A percentile compares a stretch with the other conserved stretches of the same genome.
Conservation (phyloP, 2,797 vertebrate species). For the Diplodus sargus region DNA sequence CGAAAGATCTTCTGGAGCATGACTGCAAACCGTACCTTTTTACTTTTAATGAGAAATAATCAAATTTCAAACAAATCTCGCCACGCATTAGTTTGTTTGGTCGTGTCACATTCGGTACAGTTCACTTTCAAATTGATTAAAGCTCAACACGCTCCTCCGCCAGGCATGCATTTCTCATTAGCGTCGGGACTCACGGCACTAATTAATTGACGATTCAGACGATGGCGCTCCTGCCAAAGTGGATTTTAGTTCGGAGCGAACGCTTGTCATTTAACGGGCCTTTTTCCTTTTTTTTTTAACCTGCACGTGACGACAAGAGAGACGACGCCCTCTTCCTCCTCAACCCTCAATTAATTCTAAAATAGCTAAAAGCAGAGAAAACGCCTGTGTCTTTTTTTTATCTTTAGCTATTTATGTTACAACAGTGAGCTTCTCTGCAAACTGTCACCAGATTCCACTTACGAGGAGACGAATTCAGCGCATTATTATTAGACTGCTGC, state of each 20-base stretch:
- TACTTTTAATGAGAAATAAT: conserved; percentile 30
- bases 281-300: conserved; percentile 10
- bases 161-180: conserved; percentile 63
- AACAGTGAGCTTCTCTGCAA: neutral
- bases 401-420: neutral
- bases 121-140: conserved; percentile 46
- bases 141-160: conserved; percentile 42
- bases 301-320: conserved; percentile 25
- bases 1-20: neutral
- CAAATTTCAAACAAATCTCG: conserved; percentile 21
- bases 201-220: conserved; percentile 61
- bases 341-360: neutral
- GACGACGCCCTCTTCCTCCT: neutral
- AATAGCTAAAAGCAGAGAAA: neutral
- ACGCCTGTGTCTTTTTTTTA: neutral
- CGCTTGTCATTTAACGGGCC: conserved; percentile 49
- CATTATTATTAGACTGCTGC: neutral
- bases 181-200: conserved; percentile 37
- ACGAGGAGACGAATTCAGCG: neutral
- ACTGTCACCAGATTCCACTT: neutral
- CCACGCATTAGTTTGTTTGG: conserved; percentile 36
- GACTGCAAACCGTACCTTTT: neutral
- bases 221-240: conserved; percentile 64
- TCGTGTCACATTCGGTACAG: conserved; percentile 49
- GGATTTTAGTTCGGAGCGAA: conserved; percentile 52